These are phyloP conservation scores for Parauchenoglanis ngamensis DNA, from an alignment of 2,797 vertebrate species.

Conservation along the genomic window DNA sequence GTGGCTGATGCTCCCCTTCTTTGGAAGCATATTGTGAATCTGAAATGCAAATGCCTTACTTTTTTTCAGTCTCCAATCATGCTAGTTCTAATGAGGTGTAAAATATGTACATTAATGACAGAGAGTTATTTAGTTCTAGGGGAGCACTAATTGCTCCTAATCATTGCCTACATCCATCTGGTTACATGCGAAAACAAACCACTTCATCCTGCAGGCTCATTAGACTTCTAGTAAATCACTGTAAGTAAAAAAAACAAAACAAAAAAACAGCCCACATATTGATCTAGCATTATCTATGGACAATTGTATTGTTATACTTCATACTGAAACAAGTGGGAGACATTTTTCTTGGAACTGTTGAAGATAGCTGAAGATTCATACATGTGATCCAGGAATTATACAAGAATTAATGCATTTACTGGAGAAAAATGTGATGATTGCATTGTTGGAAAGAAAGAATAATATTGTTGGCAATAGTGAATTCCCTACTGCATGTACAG, in stretches of 20 bases:
- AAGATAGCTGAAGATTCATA: constrained; percentile 54
- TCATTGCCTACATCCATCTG: constrained; percentile 92
- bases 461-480: background rate
- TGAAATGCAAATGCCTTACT: constrained; percentile 79
- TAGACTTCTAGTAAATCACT: constrained; percentile 83
- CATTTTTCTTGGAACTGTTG: constrained; percentile 43
- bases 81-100: constrained; percentile 83
- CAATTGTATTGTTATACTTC: constrained; percentile 53
- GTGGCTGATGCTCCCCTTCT: constrained; percentile 50
- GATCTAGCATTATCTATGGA: constrained; percentile 69
- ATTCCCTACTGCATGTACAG: background rate
- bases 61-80: constrained; percentile 71
- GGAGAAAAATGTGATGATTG: background rate
- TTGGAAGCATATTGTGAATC: constrained; percentile 73
- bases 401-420: constrained; percentile 1
- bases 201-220: constrained; percentile 86
- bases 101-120: constrained; percentile 87
- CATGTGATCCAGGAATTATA: constrained; percentile 6
- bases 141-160: constrained; percentile 93
- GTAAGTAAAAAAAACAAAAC: constrained; percentile 44
- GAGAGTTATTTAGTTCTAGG: constrained; percentile 92
- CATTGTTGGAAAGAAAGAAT: background rate
- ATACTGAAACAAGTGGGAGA: constrained; percentile 22
- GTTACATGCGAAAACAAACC: constrained; percentile 90
- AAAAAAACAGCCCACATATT: constrained; percentile 73